phyloP scores from a whole-genome alignment of 2,888 invertebrate genomes.

The Ormyrus labotus region DNA sequence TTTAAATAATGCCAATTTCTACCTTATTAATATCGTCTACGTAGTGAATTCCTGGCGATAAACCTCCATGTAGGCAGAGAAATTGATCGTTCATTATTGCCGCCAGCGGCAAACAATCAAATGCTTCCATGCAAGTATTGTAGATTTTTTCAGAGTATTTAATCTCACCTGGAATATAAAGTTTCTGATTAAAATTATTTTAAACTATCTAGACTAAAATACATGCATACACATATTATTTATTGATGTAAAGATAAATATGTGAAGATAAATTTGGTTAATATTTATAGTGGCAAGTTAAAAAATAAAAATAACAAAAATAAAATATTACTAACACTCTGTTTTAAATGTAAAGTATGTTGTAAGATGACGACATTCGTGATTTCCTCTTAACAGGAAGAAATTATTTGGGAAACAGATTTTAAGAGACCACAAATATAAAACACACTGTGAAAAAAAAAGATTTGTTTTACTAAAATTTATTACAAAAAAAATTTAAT shows the following conservation, averaged over 20 bases:
- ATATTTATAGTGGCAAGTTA: too few relatives aligned
- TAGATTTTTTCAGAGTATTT: conserved; percentile 46
- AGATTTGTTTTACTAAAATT: too few relatives aligned
- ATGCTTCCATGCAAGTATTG: conserved; percentile 50
- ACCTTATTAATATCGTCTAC: conserved; percentile 34
- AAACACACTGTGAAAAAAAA: conserved; percentile 87
- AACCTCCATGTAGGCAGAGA: conserved; percentile 53
- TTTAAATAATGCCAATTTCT: not conserved
- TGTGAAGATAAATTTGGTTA: too few relatives aligned
- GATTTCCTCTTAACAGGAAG: conserved; percentile 98
- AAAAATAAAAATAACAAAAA: not conserved
- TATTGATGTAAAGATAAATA: too few relatives aligned
- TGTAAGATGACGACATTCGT: conserved; percentile 99
- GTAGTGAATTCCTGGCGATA: conserved; percentile 43
- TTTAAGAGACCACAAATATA: conserved; percentile 99
- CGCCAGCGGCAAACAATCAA: conserved; percentile 55
- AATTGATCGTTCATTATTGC: conserved; percentile 50
- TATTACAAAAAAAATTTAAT: not conserved
- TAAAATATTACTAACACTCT: conserved; percentile 88
- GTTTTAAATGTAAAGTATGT: conserved; percentile 99
- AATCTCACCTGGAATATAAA: conserved; percentile 19
- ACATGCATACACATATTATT: too few relatives aligned
- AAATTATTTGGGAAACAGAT: conserved; percentile 98
- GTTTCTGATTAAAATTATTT: too few relatives aligned
- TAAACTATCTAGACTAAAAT: too few relatives aligned